These are phyloP conservation scores for Notolabrus celidotus DNA, from an alignment of 2,797 vertebrate species.

Conservation along the genomic window DNA sequence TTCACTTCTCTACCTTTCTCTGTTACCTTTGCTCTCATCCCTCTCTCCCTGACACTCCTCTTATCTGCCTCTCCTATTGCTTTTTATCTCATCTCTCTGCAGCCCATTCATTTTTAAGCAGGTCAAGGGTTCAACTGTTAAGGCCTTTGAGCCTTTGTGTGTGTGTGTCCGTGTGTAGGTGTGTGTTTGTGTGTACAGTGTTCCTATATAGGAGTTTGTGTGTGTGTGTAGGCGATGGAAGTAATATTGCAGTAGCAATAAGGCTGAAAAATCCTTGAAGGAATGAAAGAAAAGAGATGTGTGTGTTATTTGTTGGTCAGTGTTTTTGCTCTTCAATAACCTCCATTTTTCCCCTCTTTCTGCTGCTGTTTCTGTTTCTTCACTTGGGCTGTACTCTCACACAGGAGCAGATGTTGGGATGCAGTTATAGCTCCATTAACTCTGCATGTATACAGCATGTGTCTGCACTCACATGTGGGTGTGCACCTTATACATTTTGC, in stretches of 20 bases:
- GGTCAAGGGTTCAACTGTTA: slow-evolving; percentile 72
- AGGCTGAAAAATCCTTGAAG: slow-evolving; percentile 74
- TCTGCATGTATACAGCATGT: slow-evolving; percentile 11
- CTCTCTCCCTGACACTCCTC: slow-evolving; percentile 37
- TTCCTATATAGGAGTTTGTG: slow-evolving; percentile 3
- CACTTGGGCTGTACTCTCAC: background rate
- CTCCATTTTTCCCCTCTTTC: slow-evolving; percentile 21
- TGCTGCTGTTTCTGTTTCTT: slow-evolving; percentile 3
- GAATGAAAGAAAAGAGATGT: slow-evolving; percentile 53
- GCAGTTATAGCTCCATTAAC: slow-evolving; percentile 50
- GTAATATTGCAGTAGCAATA: slow-evolving; percentile 75
- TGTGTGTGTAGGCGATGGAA: slow-evolving; percentile 40
- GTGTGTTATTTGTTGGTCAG: slow-evolving; percentile 60
- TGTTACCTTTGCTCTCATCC: slow-evolving; percentile 40
- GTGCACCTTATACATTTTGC: slow-evolving; percentile 41
- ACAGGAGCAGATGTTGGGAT: slow-evolving; percentile 21
- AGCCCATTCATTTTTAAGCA: slow-evolving; percentile 78
- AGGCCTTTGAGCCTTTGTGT: slow-evolving; percentile 50
- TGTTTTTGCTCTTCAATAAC: slow-evolving; percentile 56
- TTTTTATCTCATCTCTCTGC: slow-evolving; percentile 70
- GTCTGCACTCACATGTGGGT: slow-evolving; percentile 19
- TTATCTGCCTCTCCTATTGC: slow-evolving; percentile 62
- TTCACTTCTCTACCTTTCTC: slow-evolving; percentile 32
- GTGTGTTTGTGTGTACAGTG: slow-evolving; percentile 4
- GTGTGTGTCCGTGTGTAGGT: slow-evolving; percentile 8